These are phyloP conservation scores for Pheosia tremula DNA, from an alignment of 2,888 invertebrate species.

Conservation along the genomic window DNA sequence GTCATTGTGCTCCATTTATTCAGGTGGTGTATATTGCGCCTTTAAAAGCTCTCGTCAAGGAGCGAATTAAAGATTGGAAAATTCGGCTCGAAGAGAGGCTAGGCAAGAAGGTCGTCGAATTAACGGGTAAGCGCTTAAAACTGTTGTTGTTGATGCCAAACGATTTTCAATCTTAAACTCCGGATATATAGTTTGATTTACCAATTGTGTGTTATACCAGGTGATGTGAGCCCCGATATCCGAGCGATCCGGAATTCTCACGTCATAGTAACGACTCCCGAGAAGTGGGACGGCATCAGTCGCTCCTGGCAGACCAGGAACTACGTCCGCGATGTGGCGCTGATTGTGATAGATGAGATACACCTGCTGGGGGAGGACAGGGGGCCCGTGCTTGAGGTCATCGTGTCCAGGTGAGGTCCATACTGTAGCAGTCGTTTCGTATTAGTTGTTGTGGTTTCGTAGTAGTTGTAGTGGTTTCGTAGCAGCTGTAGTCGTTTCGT, in stretches of 20 bases:
- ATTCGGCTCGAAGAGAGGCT: constrained; percentile 89
- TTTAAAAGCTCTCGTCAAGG: constrained; percentile 97
- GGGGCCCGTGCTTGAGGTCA: constrained; percentile 97
- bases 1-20: constrained; percentile 19
- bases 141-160: background rate
- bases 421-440: no score
- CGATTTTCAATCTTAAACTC: background rate
- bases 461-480: no score
- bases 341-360: constrained; percentile 99
- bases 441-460: no score
- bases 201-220: constrained; percentile 37
- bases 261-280: constrained; percentile 99
- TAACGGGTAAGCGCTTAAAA: constrained; percentile 88
- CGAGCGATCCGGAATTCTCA: constrained; percentile 92
- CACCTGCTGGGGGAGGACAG: constrained; percentile 97
- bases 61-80: constrained; percentile 98
- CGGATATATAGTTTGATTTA: background rate
- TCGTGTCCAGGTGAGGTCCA: constrained; percentile 90
- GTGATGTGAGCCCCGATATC: constrained; percentile 92
- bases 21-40: constrained; percentile 99
- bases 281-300: constrained; percentile 99
- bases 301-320: constrained; percentile 98
- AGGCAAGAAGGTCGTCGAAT: constrained; percentile 94
- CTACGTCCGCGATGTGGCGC: constrained; percentile 95
- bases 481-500: background rate